phyloP scores from a whole-genome alignment of 2,888 invertebrate genomes.

The Monochamus alternatus region DNA sequence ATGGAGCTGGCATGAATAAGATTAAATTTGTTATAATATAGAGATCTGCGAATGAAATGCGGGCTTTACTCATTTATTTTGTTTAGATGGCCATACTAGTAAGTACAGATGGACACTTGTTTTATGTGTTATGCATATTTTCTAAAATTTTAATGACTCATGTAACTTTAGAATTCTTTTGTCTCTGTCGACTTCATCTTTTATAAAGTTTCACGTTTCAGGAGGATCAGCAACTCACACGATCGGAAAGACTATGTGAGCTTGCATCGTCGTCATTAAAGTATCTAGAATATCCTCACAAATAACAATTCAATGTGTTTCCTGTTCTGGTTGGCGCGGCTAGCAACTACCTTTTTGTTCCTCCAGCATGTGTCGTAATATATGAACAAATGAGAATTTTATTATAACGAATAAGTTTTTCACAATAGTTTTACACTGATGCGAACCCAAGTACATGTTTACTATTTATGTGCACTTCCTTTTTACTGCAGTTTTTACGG shows the following conservation, averaged over 20 bases:
- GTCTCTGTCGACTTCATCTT: not conserved
- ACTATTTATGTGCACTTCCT: constrained; percentile 27
- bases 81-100: too few relatives aligned
- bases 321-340: not conserved
- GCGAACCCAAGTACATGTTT: constrained; percentile 9
- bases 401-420: constrained; percentile 20
- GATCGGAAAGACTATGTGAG: constrained; percentile 4
- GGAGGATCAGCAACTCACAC: not conserved
- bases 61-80: too few relatives aligned
- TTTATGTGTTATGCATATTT: not conserved
- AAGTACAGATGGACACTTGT: not conserved
- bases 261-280: constrained; percentile 17
- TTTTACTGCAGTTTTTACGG: constrained; percentile 22
- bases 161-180: not conserved
- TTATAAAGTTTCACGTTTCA: constrained; percentile 2
- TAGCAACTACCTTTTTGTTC: not conserved
- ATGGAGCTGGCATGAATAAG: too few relatives aligned
- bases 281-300: constrained; percentile 11
- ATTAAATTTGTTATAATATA: too few relatives aligned
- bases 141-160: not conserved
- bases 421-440: not conserved
- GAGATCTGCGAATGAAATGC: too few relatives aligned
- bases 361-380: not conserved
- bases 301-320: not conserved
- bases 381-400: constrained; percentile 8